Conservation (phyloP, 2,797 vertebrate genomes). For the Dallia pectoralis region DNA sequence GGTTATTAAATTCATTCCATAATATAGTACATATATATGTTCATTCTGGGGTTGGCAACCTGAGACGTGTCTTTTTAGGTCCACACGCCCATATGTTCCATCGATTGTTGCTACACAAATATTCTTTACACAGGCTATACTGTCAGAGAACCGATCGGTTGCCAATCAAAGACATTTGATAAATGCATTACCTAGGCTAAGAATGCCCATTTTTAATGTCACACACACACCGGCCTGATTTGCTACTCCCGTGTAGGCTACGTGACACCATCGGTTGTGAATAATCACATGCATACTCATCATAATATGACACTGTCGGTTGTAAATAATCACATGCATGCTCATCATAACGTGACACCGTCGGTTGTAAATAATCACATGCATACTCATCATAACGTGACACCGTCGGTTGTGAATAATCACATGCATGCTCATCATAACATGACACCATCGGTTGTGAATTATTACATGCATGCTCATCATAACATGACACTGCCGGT, state of each 20-base stretch:
- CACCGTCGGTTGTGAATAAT: too few species aligned
- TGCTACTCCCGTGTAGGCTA: neutral
- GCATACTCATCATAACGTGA: neutral
- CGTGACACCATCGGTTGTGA: slow-evolving; percentile 2
- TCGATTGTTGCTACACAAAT: slow-evolving; percentile 45
- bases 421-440: neutral
- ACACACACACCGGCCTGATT: slow-evolving; percentile 30
- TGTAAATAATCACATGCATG: neutral
- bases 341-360: neutral
- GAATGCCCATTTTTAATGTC: slow-evolving; percentile 10
- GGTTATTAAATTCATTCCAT: neutral
- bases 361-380: too few species aligned
- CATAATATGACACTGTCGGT: neutral
- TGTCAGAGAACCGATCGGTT: slow-evolving; percentile 30
- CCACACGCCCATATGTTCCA: slow-evolving; percentile 24
- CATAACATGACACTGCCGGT: neutral
- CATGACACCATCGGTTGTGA: too few species aligned
- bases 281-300: neutral
- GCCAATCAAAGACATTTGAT: slow-evolving; percentile 24
- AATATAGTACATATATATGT: neutral
- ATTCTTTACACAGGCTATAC: slow-evolving; percentile 7
- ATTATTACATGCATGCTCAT: neutral
- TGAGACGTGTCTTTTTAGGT: slow-evolving; percentile 6
- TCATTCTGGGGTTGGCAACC: neutral
- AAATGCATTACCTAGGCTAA: slow-evolving; percentile 16